Evolutionary conservation across 2,113 vertebrate genomes (phyloP).

Genomic region (Phalacrocorax carbo): DNA sequence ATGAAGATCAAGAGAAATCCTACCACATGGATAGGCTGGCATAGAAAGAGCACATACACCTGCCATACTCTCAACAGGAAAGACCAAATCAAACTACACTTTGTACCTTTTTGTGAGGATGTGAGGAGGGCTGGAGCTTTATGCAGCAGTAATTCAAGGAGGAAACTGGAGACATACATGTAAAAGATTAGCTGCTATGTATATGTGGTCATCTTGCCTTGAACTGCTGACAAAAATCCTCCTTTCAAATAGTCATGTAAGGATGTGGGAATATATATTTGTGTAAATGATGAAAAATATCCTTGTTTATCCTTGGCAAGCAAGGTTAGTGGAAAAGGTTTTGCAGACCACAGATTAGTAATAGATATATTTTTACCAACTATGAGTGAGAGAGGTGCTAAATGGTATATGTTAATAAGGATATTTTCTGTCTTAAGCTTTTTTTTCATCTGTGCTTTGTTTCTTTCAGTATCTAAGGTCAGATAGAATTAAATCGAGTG

Average conservation of each 20-base stretch:
- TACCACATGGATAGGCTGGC: background rate
- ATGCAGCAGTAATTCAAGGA: background rate
- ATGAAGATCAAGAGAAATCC: background rate
- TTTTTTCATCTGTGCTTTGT: background rate
- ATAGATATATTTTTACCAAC: background rate
- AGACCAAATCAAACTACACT: background rate
- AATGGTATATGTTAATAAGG: background rate
- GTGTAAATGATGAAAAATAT: background rate
- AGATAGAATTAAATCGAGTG: background rate
- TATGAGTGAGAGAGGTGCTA: background rate
- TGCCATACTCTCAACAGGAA: background rate
- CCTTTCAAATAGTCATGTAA: background rate
- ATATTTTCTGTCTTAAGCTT: background rate
- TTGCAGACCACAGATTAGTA: background rate
- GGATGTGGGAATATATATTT: background rate
- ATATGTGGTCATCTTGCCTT: background rate
- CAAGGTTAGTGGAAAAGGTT: background rate
- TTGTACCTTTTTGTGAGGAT: background rate
- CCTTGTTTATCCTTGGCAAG: background rate
- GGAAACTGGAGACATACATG: background rate
- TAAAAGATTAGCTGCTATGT: background rate
- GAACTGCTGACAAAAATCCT: background rate
- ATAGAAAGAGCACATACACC: background rate
- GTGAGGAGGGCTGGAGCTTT: background rate
- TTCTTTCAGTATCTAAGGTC: background rate